Conservation (phyloP, 2,888 invertebrate genomes). For the Amphiduros pacificus region DNA sequence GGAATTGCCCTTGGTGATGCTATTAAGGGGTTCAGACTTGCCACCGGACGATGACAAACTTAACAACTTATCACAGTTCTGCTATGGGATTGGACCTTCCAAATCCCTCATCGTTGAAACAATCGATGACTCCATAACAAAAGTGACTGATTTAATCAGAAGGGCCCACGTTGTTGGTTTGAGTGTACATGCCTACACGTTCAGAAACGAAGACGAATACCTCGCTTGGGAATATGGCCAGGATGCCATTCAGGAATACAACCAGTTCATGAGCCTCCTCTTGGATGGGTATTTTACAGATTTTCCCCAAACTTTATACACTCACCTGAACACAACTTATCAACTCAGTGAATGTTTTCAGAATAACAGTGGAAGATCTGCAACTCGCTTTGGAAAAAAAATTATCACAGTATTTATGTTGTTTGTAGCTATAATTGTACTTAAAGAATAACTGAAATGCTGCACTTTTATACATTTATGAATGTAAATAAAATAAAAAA, state of each 20-base stretch:
- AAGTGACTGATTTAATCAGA: slow-evolving; percentile 19
- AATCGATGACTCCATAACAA: slow-evolving; percentile 7
- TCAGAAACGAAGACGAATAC: slow-evolving; percentile 29
- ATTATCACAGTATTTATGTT: no score
- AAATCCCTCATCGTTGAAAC: slow-evolving; percentile 13
- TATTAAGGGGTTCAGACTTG: neutral
- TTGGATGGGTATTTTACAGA: slow-evolving; percentile 38
- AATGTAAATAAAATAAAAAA: no score
- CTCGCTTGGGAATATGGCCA: slow-evolving; percentile 29
- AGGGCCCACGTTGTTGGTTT: slow-evolving; percentile 14
- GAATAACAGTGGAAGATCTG: no score
- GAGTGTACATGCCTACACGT: slow-evolving; percentile 27
- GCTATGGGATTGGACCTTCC: slow-evolving; percentile 26
- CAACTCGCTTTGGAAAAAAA: no score
- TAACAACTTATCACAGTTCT: slow-evolving; percentile 9
- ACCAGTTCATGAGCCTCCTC: slow-evolving; percentile 22
- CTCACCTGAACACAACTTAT: slow-evolving; percentile 19
- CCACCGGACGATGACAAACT: slow-evolving; percentile 16
- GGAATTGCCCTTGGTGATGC: slow-evolving; percentile 18
- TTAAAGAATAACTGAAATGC: no score
- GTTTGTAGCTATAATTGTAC: no score
- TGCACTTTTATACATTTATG: no score
- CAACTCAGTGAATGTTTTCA: no score
- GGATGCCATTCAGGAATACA: slow-evolving; percentile 29
- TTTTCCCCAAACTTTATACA: slow-evolving; percentile 27